A percentile compares a stretch with the other conserved stretches of the same genome.
phyloP scores from a whole-genome alignment of 2,888 invertebrate species.

The Ischnus inquisitorius region DNA sequence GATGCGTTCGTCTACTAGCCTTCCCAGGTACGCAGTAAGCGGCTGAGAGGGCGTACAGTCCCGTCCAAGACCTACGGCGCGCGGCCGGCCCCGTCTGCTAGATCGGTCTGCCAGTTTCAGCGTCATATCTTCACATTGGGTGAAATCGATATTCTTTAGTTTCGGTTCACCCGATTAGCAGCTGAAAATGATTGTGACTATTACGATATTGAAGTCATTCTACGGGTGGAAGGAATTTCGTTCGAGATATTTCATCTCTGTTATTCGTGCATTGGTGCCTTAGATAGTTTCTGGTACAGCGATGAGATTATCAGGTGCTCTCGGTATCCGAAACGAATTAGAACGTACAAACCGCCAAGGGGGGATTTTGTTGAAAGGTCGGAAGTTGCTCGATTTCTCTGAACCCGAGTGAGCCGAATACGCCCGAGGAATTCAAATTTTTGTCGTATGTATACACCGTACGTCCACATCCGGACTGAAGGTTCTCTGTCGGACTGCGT shows the following conservation, averaged over 20 bases:
- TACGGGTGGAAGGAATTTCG: background rate
- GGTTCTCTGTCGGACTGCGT: constrained; percentile 65
- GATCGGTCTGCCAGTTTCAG: no score
- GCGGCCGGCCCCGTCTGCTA: no score
- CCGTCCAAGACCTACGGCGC: no score
- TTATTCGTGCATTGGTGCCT: background rate
- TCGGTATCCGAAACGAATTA: constrained; percentile 31
- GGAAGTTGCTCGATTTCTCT: constrained; percentile 45
- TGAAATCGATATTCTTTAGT: no score
- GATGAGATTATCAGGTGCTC: constrained; percentile 28
- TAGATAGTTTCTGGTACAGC: constrained; percentile 10
- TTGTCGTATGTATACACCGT: constrained; percentile 52
- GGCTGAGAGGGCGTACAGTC: no score
- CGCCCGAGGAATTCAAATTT: constrained; percentile 80
- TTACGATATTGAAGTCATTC: background rate
- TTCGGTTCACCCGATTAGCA: no score
- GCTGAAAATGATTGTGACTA: background rate
- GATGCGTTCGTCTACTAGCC: no score
- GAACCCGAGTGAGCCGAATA: constrained; percentile 53
- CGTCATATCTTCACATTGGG: no score
- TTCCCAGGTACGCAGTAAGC: no score
- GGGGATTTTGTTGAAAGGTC: constrained; percentile 10
- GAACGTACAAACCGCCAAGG: background rate
- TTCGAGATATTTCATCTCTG: background rate
- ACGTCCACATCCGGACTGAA: constrained; percentile 37